Conservation (phyloP, 2,888 invertebrate species). For the Carabus problematicus region DNA sequence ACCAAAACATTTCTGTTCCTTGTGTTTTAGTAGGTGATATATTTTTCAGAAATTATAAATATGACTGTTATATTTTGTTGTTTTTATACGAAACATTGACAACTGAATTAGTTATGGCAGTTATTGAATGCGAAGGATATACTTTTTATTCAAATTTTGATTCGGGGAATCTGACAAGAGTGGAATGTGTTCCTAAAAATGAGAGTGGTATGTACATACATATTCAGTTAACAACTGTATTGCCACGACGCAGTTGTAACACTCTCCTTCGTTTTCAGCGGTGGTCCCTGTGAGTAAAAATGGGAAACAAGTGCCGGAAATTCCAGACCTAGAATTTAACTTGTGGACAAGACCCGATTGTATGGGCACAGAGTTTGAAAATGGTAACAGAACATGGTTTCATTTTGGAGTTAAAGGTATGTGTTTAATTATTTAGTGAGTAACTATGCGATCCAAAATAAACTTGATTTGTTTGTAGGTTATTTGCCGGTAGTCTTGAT, state of each 20-base stretch:
- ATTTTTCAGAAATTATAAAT: too few relatives aligned
- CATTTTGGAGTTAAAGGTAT: constrained; percentile 79
- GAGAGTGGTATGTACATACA: constrained; percentile 62
- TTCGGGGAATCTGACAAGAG: constrained; percentile 86
- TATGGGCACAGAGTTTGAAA: constrained; percentile 85
- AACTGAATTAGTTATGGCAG: constrained; percentile 54
- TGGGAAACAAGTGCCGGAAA: constrained; percentile 56
- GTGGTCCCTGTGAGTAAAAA: constrained; percentile 44
- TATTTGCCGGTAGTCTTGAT: constrained; percentile 65
- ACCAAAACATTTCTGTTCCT: neutral
- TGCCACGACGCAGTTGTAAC: constrained; percentile 8
- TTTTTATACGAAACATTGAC: neutral
- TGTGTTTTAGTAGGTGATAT: constrained; percentile 5
- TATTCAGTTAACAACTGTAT: neutral
- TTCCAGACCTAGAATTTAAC: constrained; percentile 82
- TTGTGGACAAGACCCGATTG: constrained; percentile 92
- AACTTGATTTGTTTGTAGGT: constrained; percentile 52
- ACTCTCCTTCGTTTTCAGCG: constrained; percentile 5
- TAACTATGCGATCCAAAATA: constrained; percentile 4
- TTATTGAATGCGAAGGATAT: constrained; percentile 74
- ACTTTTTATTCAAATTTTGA: constrained; percentile 88
- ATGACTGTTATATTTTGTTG: too few relatives aligned
- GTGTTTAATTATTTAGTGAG: constrained; percentile 36
- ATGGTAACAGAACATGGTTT: constrained; percentile 92
- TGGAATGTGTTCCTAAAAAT: constrained; percentile 73